A percentile compares a stretch with the other conserved stretches of the same genome.
Conservation (phyloP, 2,113 vertebrate species). For the Cinclus cinclus region DNA sequence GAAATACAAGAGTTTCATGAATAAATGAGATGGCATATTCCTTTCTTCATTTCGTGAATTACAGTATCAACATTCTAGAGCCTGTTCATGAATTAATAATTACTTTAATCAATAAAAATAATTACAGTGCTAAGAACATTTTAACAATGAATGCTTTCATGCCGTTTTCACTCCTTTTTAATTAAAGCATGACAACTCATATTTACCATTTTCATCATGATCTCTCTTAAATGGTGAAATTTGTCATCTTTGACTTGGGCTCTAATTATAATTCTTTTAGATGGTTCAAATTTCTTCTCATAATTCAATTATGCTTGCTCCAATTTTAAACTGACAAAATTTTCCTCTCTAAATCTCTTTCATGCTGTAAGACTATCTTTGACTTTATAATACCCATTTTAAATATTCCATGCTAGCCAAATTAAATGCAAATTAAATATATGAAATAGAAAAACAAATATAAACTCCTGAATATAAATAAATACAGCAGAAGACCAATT, state of each 20-base stretch:
- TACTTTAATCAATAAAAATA: slow-evolving; percentile 64
- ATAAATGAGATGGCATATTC: slow-evolving; percentile 53
- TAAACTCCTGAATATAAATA: slow-evolving; percentile 39
- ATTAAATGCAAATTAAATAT: slow-evolving; percentile 43
- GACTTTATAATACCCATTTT: not conserved
- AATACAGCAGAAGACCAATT: slow-evolving; percentile 9
- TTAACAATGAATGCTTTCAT: slow-evolving; percentile 53
- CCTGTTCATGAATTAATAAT: slow-evolving; percentile 74
- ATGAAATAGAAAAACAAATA: slow-evolving; percentile 19
- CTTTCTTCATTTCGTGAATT: slow-evolving; percentile 60
- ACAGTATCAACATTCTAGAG: slow-evolving; percentile 66
- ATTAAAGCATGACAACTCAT: slow-evolving; percentile 54
- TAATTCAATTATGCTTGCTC: slow-evolving; percentile 52
- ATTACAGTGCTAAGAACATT: slow-evolving; percentile 63
- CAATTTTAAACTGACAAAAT: slow-evolving; percentile 35
- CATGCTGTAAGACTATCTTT: slow-evolving; percentile 10
- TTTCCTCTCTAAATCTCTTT: slow-evolving; percentile 38
- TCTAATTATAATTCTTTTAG: slow-evolving; percentile 61
- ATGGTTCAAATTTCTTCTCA: slow-evolving; percentile 44
- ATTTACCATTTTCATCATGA: slow-evolving; percentile 54
- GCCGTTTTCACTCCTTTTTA: slow-evolving; percentile 52
- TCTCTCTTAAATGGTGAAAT: slow-evolving; percentile 60
- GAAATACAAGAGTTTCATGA: slow-evolving; percentile 23
- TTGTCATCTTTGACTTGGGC: slow-evolving; percentile 48
- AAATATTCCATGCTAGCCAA: not conserved